Evolutionary conservation across 2,797 vertebrate genomes (phyloP), one percentile per base, ranked within the genome.

Genomic region (Pseudomugil tenellus): DNA sequence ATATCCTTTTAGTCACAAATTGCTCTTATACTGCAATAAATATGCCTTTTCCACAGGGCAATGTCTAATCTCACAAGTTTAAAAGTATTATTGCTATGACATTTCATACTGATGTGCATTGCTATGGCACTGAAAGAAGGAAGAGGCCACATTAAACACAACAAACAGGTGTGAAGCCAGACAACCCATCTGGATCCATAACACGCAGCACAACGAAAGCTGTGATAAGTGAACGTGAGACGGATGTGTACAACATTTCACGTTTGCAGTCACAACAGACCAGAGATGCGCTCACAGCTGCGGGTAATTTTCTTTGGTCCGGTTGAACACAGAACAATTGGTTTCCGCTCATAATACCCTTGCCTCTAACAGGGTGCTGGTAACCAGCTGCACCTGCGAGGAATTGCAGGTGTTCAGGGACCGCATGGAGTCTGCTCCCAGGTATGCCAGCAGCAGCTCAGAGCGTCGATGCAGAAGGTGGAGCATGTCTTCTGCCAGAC

Each of bases 401-500:
- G 84, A 66, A 0, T 74, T 80, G 9, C 94, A 96, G 41, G 87
- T 51, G 1, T 77, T 86, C 0, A 84, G 69, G 0, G 93, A 93
- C 0, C 80, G 74, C 28, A 91, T 85, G 0, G 90, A 81, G 26
- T 97, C 95, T 0, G 92, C 88, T n/a, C 95, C 95, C 2, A 97
- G 89, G 37, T 94, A 97, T 29, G 94, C 93, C 76, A 94, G 70
- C 35, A 99, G 80, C 67, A 98, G 92, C 61, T 97, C 96, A 0
- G 95, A 95, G 84, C 95, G 96, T 0, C 94, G 89, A 58, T 95
- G 93, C 32, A 99, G 88, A 58, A 97, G 83, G 57, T 93, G 95
- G 12, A 95, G 90, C 37, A 97, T 95, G 76, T 99, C 97, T 77
- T 97, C 97, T 0, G 96, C 93, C 81, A 99, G 85, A 31, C 85